A percentile compares a stretch with the other conserved stretches of the same genome.
Evolutionary conservation across 1,140 invertebrate genomes (phyloP).

Genomic region (Aradophagus sp.): DNA sequence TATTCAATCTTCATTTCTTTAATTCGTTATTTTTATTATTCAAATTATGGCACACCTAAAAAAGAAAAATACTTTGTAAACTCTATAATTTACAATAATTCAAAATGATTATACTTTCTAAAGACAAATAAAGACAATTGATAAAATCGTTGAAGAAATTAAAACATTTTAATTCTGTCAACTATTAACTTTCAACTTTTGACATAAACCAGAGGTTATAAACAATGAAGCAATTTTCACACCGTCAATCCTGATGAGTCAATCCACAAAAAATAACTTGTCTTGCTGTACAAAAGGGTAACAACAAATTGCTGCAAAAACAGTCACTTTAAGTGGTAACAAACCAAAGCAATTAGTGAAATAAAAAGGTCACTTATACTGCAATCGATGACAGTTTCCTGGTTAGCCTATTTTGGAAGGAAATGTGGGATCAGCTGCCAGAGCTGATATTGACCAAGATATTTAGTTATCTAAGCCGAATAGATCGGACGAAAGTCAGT

Average conservation of each 20-base stretch:
- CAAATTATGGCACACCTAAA: too few relatives aligned
- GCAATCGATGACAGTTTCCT: constrained; percentile 26
- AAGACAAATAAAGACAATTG: too few relatives aligned
- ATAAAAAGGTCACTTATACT: not conserved
- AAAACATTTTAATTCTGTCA: too few relatives aligned
- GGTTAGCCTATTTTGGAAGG: constrained; percentile 38
- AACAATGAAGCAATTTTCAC: constrained; percentile 7
- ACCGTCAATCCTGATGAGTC: not conserved
- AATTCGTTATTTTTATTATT: too few relatives aligned
- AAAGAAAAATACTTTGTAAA: too few relatives aligned
- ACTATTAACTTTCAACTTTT: too few relatives aligned
- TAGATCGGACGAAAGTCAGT: constrained; percentile 63
- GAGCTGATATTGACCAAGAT: constrained; percentile 73
- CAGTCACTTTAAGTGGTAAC: too few relatives aligned
- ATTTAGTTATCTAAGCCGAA: constrained; percentile 65
- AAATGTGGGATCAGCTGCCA: constrained; percentile 73
- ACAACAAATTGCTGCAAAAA: not conserved
- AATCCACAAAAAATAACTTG: not conserved
- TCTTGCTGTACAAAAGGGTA: not conserved
- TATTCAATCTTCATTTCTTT: too few relatives aligned
- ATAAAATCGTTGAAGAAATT: too few relatives aligned
- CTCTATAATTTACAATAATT: too few relatives aligned
- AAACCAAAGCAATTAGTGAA: not conserved
- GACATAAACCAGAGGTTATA: constrained; percentile 11
- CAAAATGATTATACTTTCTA: too few relatives aligned